Conservation (phyloP, 1,140 invertebrate genomes). For the Lepidostoma basale region DNA sequence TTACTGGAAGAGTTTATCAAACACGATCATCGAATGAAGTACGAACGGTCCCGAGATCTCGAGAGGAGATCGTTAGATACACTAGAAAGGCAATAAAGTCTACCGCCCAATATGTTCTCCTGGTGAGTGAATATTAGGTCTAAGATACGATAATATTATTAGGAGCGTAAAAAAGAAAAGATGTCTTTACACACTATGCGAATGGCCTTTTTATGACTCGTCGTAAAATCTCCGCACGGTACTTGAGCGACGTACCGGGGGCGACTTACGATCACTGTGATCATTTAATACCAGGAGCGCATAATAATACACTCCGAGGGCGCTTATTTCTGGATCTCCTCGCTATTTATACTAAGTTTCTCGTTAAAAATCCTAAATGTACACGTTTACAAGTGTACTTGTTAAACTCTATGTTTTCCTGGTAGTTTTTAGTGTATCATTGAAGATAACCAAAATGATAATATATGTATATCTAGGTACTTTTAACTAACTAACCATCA, state of each 20-base stretch:
- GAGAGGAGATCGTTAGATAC: slow-evolving; percentile 26
- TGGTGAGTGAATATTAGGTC: slow-evolving; percentile 45
- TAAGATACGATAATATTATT: slow-evolving; percentile 45
- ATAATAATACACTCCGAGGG: background rate
- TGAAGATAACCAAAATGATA: no score
- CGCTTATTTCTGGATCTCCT: background rate
- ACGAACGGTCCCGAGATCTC: slow-evolving; percentile 29
- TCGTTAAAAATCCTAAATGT: no score
- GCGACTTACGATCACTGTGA: slow-evolving; percentile 37
- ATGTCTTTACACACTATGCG: slow-evolving; percentile 46
- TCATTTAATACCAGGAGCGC: slow-evolving; percentile 15
- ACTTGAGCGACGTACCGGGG: slow-evolving; percentile 30
- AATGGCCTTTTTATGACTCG: slow-evolving; percentile 43
- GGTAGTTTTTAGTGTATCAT: no score
- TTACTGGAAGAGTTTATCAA: slow-evolving; percentile 23
- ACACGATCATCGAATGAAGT: slow-evolving; percentile 40
- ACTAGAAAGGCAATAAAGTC: slow-evolving; percentile 38
- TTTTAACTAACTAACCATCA: no score
- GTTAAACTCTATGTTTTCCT: no score
- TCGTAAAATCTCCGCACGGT: slow-evolving; percentile 46
- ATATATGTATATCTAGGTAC: no score
- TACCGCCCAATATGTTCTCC: slow-evolving; percentile 41
- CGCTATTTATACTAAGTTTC: background rate
- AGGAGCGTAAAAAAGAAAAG: slow-evolving; percentile 41
- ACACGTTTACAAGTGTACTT: no score